Base-by-base conservation (phyloP, 2,797 vertebrate genomes). In the Tachyglossus aculeatus region DNA sequence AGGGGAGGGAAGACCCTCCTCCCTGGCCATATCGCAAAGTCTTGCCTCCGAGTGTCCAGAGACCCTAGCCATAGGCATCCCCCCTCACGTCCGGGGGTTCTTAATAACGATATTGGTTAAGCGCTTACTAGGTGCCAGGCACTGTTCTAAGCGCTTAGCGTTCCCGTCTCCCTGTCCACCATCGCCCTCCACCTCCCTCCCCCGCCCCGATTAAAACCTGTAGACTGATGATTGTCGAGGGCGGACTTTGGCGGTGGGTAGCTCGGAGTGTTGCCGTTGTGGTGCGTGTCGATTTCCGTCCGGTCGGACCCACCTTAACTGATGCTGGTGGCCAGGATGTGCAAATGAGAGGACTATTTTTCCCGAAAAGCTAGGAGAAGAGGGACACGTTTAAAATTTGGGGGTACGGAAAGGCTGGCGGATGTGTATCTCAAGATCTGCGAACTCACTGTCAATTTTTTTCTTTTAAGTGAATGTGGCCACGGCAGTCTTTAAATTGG, bases 201-300 rank as follows among this genome's bases (percentile, higher is more conserved):
- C 36, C 52, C 59, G 54, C 67, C 59, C 56, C 62, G 33, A 29
- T 36, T 36, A 56, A 67, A 69, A 66, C 44, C 41, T 56, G 31
- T 65, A 67, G 61, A 16, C 19, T 76, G 51, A 48, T 56, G 53
- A 77, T 24, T n/a, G 53, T 78, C 56, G 67, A 71, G 40, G 80
- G 68, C 65, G 69, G 61, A 45, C 39, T 76, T 67, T 32, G 40
- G n/a, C 67, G 74, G 71, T 85, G 71, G 67, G 55, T 83, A 80
- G 76, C 84, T 55, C 45, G 63, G 75, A 78, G 55, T 83, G 70
- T 83, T 33, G 12, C 57, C 75, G 51, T 85, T 44, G 73, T 81
- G 78, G 37, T 74, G 71, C 75, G 66, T 83, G 69, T 85, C 87
- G 71, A 83, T 75, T 85, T 83, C n/a, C 74, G 62, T 84, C 52